Base-by-base conservation (phyloP, 2,797 vertebrate species). In the Enteromius mattozi region DNA sequence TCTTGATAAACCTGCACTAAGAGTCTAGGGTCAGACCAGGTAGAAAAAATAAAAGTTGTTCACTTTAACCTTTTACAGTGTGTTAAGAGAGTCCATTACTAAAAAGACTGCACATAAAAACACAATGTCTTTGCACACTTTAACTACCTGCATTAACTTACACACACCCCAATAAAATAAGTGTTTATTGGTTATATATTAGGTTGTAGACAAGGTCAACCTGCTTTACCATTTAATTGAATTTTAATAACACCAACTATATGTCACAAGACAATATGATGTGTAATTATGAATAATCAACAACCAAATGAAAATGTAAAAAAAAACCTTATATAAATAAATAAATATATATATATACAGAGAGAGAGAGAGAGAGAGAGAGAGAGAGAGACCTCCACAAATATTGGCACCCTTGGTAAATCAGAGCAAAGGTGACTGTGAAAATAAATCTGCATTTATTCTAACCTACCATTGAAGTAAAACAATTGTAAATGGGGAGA, bases 101-200 rank as follows among this genome's bases (percentile, higher is more conserved):
- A 24, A 54, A 40, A 40, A 59, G 17, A 40, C 14, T 37, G 45
- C 42, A 56, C 49, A 81, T 70, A 71, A 61, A 81, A 81, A 71
- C 4, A 70, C 12, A 51, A n/a, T 17, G 17, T 45, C 12, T 63
- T 24, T 63, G 30, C 40, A n/a, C 21, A 49, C 42, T 77, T 81
- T 79, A 21, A 80, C 70, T 77, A 61, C 45, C n/a, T 78, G 47
- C 19, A 51, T 77, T 71, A 85, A 72, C 0, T 51, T 66, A 54
- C 70, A 51, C 81, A 27, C 69, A 65, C 14, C 54, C 30, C 21
- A 83, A 71, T 83, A 87, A 83, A 70, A 81, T 30, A 56, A 19
- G 84, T 68, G 45, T 85, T 85, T 85, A 85, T 68, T 76, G 70
- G 24, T 66, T 66, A 45, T 24, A 49, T 42, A 72, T 24, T 72